Conservation (phyloP, 1,140 invertebrate genomes). For the Papilio xuthus region DNA sequence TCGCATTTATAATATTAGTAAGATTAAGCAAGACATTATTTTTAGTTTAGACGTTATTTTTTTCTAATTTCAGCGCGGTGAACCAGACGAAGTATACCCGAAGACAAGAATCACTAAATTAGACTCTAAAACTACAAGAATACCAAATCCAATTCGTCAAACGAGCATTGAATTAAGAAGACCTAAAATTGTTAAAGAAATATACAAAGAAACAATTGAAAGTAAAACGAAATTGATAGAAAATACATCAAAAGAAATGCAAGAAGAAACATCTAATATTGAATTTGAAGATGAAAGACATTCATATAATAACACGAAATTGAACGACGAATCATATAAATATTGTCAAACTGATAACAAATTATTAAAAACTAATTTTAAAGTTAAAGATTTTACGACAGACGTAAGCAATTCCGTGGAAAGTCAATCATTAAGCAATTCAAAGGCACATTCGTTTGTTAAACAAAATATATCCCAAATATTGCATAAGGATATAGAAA, state of each 20-base stretch:
- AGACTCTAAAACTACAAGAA: conserved; percentile 29
- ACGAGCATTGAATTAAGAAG: conserved; percentile 24
- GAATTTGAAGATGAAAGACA: background rate
- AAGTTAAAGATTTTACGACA: conserved; percentile 3
- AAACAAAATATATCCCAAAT: too few species aligned
- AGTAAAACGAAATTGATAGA: background rate
- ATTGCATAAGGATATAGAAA: background rate
- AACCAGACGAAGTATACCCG: conserved; percentile 23
- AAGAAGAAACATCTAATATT: background rate
- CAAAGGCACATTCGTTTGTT: too few species aligned
- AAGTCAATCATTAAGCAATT: too few species aligned
- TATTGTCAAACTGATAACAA: background rate
- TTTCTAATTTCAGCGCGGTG: conserved; percentile 40
- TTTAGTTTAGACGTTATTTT: background rate
- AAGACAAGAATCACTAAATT: conserved; percentile 31
- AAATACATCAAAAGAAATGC: background rate
- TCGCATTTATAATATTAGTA: too few species aligned
- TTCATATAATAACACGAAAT: background rate
- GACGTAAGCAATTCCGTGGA: background rate
- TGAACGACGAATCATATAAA: background rate
- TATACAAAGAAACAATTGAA: conserved; percentile 41
- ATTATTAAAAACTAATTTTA: background rate
- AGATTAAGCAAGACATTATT: too few species aligned
- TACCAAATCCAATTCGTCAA: background rate
- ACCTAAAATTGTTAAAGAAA: conserved; percentile 48